phyloP scores from a whole-genome alignment of 2,888 invertebrate genomes.

The Hedychridium roseum region DNA sequence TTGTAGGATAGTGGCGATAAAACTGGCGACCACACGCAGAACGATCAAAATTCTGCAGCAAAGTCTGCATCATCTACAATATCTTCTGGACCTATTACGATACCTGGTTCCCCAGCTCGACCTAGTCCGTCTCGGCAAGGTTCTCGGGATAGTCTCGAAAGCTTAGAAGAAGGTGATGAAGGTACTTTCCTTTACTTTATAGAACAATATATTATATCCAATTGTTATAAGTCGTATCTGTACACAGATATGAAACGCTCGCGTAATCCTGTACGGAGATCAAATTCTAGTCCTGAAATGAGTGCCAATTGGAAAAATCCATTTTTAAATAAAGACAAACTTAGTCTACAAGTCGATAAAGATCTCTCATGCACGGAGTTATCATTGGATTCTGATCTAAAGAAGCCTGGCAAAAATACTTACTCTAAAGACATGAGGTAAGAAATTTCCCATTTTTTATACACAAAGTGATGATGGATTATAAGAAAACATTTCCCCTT shows the following conservation, averaged over 20 bases:
- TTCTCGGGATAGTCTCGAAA: constrained; percentile 67
- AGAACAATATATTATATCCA: no score
- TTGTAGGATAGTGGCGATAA: constrained; percentile 45
- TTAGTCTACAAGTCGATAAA: constrained; percentile 48
- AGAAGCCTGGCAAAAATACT: constrained; percentile 73
- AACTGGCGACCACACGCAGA: constrained; percentile 44
- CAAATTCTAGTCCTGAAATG: constrained; percentile 94
- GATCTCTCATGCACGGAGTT: constrained; percentile 46
- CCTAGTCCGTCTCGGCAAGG: constrained; percentile 67
- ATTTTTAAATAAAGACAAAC: constrained; percentile 67
- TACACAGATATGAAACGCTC: constrained; percentile 65
- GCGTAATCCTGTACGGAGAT: constrained; percentile 84
- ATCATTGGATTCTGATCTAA: constrained; percentile 64
- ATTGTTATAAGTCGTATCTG: no score
- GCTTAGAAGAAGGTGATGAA: constrained; percentile 66
- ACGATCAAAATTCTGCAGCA: constrained; percentile 39
- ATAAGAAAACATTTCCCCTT: no score
- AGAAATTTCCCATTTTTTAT: no score
- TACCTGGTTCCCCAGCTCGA: constrained; percentile 63
- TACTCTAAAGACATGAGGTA: constrained; percentile 75
- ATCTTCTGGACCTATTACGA: constrained; percentile 63
- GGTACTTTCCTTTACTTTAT: no score
- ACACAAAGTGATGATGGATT: no score
- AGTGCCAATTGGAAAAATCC: constrained; percentile 85
- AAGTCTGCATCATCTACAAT: constrained; percentile 50